Base-by-base conservation (phyloP, 2,888 invertebrate genomes). In the Apodemia duryi region DNA sequence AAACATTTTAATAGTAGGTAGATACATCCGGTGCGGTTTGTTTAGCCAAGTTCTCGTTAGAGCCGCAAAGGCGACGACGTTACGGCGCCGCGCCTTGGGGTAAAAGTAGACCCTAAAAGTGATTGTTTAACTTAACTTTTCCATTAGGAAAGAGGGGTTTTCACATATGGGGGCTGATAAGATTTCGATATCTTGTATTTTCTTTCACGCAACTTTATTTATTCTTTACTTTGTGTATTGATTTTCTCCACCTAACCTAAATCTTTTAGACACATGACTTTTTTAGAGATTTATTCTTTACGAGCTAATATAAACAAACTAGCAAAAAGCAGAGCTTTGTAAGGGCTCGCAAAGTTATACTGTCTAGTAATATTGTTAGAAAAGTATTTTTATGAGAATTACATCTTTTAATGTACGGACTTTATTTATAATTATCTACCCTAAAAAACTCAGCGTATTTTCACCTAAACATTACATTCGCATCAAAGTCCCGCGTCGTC, bases 121-220 rank as follows among this genome's bases (percentile, higher is more conserved):
- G 79, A 80, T 81, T 82, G 79, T 80, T 73, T 77, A 77, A 77
- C 77, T 74, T 75, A 74, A 79, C 75, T 77, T 74, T 74, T 76
- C 74, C 74, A 75, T 76, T 75, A 73, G 70, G 72, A 68, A 69
- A 66, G 68, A 72, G 74, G 72, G 49, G 35, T 74, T 65, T 61
- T 54, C 65, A 62, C 43, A 51, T 43, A 66, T 67, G 65, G 67
- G 66, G 67, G 46, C 54, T 43, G 57, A 62, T 60, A 60, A 60
- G 32, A 35, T 32, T 60, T 35, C 57, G n/a, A 60, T 60, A 60
- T 60, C 11, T 60, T 32, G 57, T 32, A 13, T 57, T 57, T 57
- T 57, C 57, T 57, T 32, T 11, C 13, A 29, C 10, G 13, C 4
- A 13, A 46, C 46, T 46, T 46, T 46, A 5, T 13, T 1, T 46